phyloP scores from a whole-genome alignment of 2,113 vertebrate genomes.

The Nycticebus coucang region DNA sequence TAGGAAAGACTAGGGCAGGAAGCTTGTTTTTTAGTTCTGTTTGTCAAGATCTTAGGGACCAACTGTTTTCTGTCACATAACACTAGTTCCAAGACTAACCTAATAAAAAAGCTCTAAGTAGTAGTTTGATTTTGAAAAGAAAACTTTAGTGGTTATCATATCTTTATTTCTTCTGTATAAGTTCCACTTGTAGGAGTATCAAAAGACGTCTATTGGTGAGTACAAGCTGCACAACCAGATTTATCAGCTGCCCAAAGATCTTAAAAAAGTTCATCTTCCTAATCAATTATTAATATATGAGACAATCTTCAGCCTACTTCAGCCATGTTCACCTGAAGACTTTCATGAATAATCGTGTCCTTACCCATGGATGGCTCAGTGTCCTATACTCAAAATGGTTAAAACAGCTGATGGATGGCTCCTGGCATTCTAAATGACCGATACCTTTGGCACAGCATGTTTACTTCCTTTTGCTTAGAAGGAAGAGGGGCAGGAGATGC shows the following conservation, averaged over 20 bases:
- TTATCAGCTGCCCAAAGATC: conserved; percentile 70
- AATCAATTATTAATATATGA: conserved; percentile 49
- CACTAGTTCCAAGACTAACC: conserved; percentile 46
- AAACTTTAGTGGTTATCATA: conserved; percentile 75
- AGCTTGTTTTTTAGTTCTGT: conserved; percentile 7
- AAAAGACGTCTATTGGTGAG: conserved; percentile 55
- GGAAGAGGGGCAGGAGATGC: conserved; percentile 70
- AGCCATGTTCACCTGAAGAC: conserved; percentile 62
- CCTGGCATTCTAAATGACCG: conserved; percentile 72
- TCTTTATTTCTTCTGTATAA: conserved; percentile 59
- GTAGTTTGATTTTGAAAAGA: conserved; percentile 29
- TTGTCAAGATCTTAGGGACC: conserved; percentile 14
- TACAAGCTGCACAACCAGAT: conserved; percentile 63
- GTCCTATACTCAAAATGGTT: conserved; percentile 79
- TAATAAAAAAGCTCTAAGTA: conserved; percentile 38
- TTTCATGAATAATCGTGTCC: conserved; percentile 43
- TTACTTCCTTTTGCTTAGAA: conserved; percentile 73
- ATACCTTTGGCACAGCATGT: conserved; percentile 68
- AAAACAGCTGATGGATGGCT: conserved; percentile 67
- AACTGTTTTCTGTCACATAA: conserved; percentile 47
- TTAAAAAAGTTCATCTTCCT: conserved; percentile 57
- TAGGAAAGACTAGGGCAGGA: conserved; percentile 10
- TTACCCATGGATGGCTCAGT: conserved; percentile 63
- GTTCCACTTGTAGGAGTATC: conserved; percentile 43
- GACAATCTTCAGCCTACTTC: conserved; percentile 46